Conservation (phyloP, 2,888 invertebrate genomes). For the Drosophila hawaiiensis region DNA sequence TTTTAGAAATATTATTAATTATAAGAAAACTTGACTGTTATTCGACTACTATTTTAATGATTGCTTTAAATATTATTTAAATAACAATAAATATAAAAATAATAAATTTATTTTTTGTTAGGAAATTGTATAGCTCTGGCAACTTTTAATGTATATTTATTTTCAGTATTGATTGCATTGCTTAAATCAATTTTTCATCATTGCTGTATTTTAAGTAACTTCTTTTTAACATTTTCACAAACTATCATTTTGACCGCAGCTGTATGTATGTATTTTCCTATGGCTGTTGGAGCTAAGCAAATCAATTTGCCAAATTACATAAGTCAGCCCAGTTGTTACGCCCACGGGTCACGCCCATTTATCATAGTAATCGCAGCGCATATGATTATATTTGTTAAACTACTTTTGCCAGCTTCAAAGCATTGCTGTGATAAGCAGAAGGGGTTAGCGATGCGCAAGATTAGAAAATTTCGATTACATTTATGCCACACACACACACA, state of each 20-base stretch:
- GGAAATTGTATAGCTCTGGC: not conserved
- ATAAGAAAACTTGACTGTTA: not conserved
- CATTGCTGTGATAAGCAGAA: constrained; percentile 27
- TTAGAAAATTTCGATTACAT: constrained; percentile 55
- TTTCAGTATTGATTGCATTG: not conserved
- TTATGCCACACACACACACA: constrained; percentile 30
- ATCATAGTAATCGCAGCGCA: constrained; percentile 1
- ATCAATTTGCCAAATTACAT: constrained; percentile 61
- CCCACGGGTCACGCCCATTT: constrained; percentile 11
- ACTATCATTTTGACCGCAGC: not conserved
- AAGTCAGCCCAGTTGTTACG: constrained; percentile 11
- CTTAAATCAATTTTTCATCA: not conserved
- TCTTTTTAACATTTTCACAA: not conserved
- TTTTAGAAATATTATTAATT: not conserved
- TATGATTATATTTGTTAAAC: constrained; percentile 23
- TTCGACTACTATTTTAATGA: not conserved
- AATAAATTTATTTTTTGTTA: not conserved
- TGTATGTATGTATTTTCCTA: not conserved
- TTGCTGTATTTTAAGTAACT: not conserved
- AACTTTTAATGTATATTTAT: not conserved
- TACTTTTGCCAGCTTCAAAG: constrained; percentile 1
- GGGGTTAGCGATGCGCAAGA: constrained; percentile 42
- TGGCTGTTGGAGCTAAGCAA: constrained; percentile 11
- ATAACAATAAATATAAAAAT: not conserved
- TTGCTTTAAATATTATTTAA: not conserved